Conservation (phyloP, 2,888 invertebrate species). For the Scaptomyza parva region DNA sequence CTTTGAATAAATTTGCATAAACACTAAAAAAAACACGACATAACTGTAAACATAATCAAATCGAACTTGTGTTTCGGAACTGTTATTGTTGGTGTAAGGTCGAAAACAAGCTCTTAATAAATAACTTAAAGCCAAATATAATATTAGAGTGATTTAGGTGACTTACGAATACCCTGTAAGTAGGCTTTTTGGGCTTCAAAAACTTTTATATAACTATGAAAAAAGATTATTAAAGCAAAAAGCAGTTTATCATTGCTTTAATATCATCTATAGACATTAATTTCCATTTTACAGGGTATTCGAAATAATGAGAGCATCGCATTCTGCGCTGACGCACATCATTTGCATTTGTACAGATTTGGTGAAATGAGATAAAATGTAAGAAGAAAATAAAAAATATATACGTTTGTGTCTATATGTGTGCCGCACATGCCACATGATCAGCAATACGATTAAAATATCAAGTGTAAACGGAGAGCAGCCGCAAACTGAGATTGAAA, state of each 20-base stretch:
- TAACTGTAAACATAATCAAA: conserved; percentile 76
- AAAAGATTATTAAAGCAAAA: no score
- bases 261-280: no score
- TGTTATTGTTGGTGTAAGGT: conserved; percentile 17
- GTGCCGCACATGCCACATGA: conserved; percentile 68
- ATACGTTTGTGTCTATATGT: conserved; percentile 58
- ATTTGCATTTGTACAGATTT: conserved; percentile 55
- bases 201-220: no score
- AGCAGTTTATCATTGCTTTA: no score
- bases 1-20: conserved; percentile 76
- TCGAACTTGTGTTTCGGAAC: conserved; percentile 28
- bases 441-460: conserved; percentile 76
- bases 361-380: conserved; percentile 45
- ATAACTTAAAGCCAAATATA: conserved; percentile 44
- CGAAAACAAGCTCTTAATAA: conserved; percentile 66
- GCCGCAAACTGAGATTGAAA: conserved; percentile 21
- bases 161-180: conserved; percentile 25
- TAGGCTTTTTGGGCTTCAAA: not conserved
- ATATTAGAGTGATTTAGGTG: not conserved
- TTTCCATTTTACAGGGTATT: conserved; percentile 27
- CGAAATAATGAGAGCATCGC: not conserved
- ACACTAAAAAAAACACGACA: conserved; percentile 55
- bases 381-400: conserved; percentile 3
- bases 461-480: conserved; percentile 65
- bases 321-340: conserved; percentile 25